phyloP scores from a whole-genome alignment of 2,888 invertebrate species.

The Nemapogon koenigi region DNA sequence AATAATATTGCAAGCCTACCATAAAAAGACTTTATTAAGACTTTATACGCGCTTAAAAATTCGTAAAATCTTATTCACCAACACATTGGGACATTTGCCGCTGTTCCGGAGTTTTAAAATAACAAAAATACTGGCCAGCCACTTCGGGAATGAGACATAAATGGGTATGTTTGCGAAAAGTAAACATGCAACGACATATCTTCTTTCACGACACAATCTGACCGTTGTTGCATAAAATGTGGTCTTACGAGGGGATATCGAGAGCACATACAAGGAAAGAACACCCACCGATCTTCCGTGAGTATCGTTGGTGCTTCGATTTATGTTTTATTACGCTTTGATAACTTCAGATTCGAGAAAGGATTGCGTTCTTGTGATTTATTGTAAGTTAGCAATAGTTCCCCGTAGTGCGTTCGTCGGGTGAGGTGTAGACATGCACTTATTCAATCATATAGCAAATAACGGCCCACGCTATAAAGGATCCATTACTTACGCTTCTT shows the following conservation, averaged over 20 bases:
- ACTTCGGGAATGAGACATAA: constrained; percentile 47
- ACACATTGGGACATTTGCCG: constrained; percentile 32
- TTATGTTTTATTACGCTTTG: constrained; percentile 40
- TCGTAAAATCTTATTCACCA: constrained; percentile 58
- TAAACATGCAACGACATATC: constrained; percentile 37
- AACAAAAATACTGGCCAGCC: constrained; percentile 44
- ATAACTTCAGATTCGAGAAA: constrained; percentile 32
- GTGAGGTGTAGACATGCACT: constrained; percentile 15
- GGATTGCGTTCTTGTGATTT: constrained; percentile 23
- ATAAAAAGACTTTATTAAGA: constrained; percentile 59
- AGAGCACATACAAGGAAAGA: constrained; percentile 4
- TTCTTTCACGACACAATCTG: constrained; percentile 43
- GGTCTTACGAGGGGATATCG: constrained; percentile 33
- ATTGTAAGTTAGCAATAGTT: constrained; percentile 17
- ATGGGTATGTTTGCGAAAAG: constrained; percentile 45
- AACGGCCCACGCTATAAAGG: constrained; percentile 19
- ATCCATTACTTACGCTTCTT: constrained; percentile 15
- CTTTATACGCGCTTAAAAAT: constrained; percentile 56
- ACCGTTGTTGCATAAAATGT: constrained; percentile 44
- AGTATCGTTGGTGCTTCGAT: constrained; percentile 21
- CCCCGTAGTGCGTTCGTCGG: constrained; percentile 15
- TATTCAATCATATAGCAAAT: constrained; percentile 26
- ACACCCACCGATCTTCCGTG: constrained; percentile 23
- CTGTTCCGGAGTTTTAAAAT: constrained; percentile 50
- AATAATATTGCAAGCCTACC: constrained; percentile 54